phyloP scores from a whole-genome alignment of 2,797 vertebrate genomes.

The Chrosomus eos region DNA sequence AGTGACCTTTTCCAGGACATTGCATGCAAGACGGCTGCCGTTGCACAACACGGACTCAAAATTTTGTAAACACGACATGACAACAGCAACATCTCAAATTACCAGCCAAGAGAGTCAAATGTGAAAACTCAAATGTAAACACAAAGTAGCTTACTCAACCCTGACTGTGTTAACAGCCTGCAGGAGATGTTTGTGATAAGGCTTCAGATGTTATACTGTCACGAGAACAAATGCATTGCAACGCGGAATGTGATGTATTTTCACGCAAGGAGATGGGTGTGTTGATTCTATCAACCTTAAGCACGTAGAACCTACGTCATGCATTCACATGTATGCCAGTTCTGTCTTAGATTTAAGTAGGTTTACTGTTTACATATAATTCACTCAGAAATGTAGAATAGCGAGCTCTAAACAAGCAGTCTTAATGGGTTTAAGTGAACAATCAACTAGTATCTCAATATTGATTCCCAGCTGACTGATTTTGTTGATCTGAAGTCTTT shows the following conservation, averaged over 20 bases:
- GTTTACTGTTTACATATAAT: neutral
- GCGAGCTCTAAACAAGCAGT: neutral
- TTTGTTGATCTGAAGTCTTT: slow-evolving; percentile 17
- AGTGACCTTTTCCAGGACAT: slow-evolving; percentile 55
- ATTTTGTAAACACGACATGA: slow-evolving; percentile 66
- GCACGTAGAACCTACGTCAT: neutral
- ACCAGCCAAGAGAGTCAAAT: slow-evolving; percentile 59
- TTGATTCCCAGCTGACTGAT: neutral
- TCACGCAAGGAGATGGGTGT: slow-evolving; percentile 38
- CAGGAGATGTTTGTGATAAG: slow-evolving; percentile 22
- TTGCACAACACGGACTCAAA: slow-evolving; percentile 67
- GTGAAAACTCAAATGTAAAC: slow-evolving; percentile 66
- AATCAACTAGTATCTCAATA: neutral
- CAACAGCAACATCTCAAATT: slow-evolving; percentile 69
- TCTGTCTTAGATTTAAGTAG: neutral
- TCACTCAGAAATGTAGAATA: neutral
- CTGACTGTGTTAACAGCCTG: neutral
- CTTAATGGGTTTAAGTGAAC: neutral
- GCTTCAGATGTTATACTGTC: slow-evolving; percentile 22
- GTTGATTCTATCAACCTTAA: slow-evolving; percentile 51
- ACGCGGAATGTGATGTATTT: slow-evolving; percentile 5
- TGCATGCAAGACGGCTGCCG: slow-evolving; percentile 21
- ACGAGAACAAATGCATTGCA: neutral
- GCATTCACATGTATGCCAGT: neutral
- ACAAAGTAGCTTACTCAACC: slow-evolving; percentile 52